Base-by-base conservation (phyloP, 53 echinoderm and acorn worm species). In the Actinopyga echinites region DNA sequence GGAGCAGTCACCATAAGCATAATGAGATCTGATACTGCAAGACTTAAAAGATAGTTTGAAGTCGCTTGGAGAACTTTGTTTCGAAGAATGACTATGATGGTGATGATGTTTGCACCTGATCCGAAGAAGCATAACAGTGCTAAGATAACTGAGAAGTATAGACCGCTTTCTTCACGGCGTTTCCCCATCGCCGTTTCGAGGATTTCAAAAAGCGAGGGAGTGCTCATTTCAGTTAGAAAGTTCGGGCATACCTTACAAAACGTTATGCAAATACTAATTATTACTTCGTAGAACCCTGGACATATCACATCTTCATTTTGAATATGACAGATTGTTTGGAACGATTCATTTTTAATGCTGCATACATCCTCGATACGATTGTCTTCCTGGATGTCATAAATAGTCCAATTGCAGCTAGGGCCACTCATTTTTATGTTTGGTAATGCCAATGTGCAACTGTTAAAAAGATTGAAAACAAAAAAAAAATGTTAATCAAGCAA, bases 31-130 rank as follows among this genome's bases (percentile, higher is more conserved):
- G 77, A 77, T 8, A 77, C 5, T 7, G 77, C 77, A 20, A 77
- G 77, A n/a, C 77, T 77, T 10, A 77, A n/a, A 55, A 77, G 56
- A 30, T 77, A 77, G 56, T 77, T 52, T 20, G 77, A 77, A 5
- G 77, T 77, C 24, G 77, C 77, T 55, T 77, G 77, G 10, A 77
- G 56, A 24, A 77, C 77, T 49, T 90, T 90, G 49, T 92, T 99
- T 4, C 99, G 81, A 22, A 89, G 44, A 32, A 94, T 94, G 36
- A 97, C 92, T 17, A 94, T 87, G 31, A 99, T 91, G 25, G 99
- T 99, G 29, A 99, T 89, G 20, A 91, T 80, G 68, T 99, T 99
- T 12, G 94, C 99, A 21, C 92, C 57, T 56, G 94, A 84, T 56
- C 99, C 99, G 42, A 91, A 56, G 6, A 90, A 0, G 30, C 90